Evolutionary conservation across 2,888 invertebrate genomes (phyloP).

Genomic region (Fragum fragum): DNA sequence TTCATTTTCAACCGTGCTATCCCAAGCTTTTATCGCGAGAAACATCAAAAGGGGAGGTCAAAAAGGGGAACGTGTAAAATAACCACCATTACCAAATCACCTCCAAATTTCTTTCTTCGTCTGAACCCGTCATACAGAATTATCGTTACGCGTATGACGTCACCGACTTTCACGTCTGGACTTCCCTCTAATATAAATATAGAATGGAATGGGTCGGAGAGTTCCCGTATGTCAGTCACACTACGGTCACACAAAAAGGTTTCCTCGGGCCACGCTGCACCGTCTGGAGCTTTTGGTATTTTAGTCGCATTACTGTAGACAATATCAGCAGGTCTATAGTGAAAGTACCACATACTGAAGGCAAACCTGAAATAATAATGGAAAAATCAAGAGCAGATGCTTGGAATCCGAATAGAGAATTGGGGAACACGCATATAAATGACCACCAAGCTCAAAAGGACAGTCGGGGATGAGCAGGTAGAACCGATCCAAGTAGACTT

Average conservation of each 20-base stretch:
- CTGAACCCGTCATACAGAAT: conserved; percentile 35
- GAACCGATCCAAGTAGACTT: no score
- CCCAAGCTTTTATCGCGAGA: no score
- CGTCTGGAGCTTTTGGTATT: conserved; percentile 38
- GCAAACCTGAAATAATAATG: neutral
- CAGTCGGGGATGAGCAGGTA: neutral
- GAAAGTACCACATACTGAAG: neutral
- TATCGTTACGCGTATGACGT: conserved; percentile 28
- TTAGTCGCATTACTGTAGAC: conserved; percentile 32
- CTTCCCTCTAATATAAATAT: conserved; percentile 35
- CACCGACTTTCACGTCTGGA: conserved; percentile 29
- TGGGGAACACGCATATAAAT: no score
- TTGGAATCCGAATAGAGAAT: no score
- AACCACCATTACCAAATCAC: conserved; percentile 59
- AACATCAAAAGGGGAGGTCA: no score
- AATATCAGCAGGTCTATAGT: conserved; percentile 8
- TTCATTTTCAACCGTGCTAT: no score
- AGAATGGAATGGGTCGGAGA: conserved; percentile 40
- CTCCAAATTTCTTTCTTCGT: conserved; percentile 35
- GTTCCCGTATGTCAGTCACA: conserved; percentile 15
- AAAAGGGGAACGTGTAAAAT: no score
- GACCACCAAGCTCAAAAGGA: no score
- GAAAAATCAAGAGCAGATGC: no score
- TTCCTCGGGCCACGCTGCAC: conserved; percentile 41
- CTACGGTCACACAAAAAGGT: conserved; percentile 25